A percentile compares a stretch with the other conserved stretches of the same genome.
Conservation (phyloP, 1,140 invertebrate genomes). For the Calliopsis andreniformis region DNA sequence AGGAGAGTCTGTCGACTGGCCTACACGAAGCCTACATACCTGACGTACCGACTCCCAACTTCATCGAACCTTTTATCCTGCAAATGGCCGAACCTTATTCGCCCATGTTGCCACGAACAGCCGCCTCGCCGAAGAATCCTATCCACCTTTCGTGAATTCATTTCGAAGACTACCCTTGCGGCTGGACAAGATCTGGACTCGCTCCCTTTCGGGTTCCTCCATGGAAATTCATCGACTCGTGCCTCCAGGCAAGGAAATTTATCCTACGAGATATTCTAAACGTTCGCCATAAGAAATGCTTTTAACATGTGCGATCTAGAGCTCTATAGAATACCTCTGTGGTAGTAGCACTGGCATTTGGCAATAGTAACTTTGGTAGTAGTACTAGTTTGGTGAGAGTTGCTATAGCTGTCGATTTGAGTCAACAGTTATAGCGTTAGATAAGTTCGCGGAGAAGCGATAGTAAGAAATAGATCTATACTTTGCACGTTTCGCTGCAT, state of each 20-base stretch:
- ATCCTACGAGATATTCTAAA: not conserved
- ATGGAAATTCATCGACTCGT: slow-evolving; percentile 54
- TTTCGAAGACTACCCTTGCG: slow-evolving; percentile 34
- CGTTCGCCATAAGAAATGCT: not conserved
- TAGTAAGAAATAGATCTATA: too few species aligned
- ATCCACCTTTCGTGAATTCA: slow-evolving; percentile 57
- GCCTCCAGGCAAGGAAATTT: slow-evolving; percentile 37
- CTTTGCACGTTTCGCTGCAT: too few species aligned
- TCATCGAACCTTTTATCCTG: slow-evolving; percentile 55
- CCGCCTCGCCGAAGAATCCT: slow-evolving; percentile 43
- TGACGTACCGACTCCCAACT: slow-evolving; percentile 42
- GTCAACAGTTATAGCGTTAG: too few species aligned
- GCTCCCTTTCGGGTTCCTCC: not conserved
- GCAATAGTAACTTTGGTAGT: too few species aligned
- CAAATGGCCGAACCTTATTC: slow-evolving; percentile 60
- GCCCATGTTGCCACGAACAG: slow-evolving; percentile 54
- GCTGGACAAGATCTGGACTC: not conserved
- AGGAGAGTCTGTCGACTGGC: slow-evolving; percentile 12
- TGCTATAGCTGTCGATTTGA: too few species aligned
- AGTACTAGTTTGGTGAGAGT: too few species aligned
- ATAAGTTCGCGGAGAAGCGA: too few species aligned
- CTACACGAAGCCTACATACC: slow-evolving; percentile 52
- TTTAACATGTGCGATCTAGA: not conserved
- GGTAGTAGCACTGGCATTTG: too few species aligned
- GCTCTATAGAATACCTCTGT: not conserved